Percentiles rank a stretch among this genome's conserved stretches.
Evolutionary conservation across 2,888 invertebrate genomes (phyloP).

Genomic region (Hirtodrosophila histrioides): DNA sequence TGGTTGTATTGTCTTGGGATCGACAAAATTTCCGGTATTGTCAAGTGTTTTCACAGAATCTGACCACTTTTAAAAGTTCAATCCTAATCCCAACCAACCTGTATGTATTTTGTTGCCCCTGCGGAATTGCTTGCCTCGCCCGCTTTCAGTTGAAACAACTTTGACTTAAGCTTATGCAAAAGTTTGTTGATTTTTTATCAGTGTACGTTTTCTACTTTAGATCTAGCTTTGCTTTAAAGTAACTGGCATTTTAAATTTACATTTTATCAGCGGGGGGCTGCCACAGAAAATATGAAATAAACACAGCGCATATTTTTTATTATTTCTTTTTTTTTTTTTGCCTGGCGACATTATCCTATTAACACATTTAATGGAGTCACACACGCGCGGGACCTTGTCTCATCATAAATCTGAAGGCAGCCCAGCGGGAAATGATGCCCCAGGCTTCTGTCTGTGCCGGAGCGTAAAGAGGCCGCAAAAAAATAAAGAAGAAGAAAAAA

Average conservation of each 20-base stretch:
- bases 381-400: constrained; percentile 71
- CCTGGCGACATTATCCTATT: constrained; percentile 68
- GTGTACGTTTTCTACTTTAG: background rate
- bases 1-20: too few relatives aligned
- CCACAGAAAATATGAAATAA: constrained; percentile 32
- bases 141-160: too few relatives aligned
- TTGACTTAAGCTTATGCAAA: too few relatives aligned
- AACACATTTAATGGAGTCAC: constrained; percentile 76
- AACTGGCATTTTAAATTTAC: constrained; percentile 47
- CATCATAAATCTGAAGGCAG: constrained; percentile 71
- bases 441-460: constrained; percentile 33
- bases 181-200: background rate
- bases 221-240: constrained; percentile 37
- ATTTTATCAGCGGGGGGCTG: constrained; percentile 48
- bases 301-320: constrained; percentile 23
- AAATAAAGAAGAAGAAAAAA: background rate
- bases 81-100: too few relatives aligned
- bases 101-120: too few relatives aligned
- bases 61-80: too few relatives aligned
- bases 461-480: constrained; percentile 31
- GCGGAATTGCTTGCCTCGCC: too few relatives aligned
- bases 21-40: too few relatives aligned
- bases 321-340: constrained; percentile 22
- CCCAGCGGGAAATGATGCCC: constrained; percentile 60
- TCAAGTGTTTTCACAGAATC: too few relatives aligned